Conservation (phyloP, 2,888 invertebrate species). For the Caenorhabditis uteleia region DNA sequence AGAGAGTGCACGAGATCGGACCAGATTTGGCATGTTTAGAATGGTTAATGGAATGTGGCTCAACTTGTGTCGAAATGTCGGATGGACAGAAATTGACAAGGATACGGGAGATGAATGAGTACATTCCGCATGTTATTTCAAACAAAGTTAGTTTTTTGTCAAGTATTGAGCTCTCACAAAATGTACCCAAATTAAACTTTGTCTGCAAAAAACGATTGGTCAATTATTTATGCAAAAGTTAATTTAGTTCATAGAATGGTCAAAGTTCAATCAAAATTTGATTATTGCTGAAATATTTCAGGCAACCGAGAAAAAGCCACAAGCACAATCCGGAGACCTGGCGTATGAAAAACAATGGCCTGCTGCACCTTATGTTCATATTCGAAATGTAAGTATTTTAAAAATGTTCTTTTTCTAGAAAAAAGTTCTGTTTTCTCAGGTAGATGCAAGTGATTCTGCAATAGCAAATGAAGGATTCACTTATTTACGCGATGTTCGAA, state of each 20-base stretch:
- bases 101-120: constrained; percentile 58
- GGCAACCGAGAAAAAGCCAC: not conserved
- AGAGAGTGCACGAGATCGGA: constrained; percentile 58
- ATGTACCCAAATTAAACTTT: no score
- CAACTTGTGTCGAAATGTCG: constrained; percentile 58
- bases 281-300: not conserved
- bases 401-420: constrained; percentile 3
- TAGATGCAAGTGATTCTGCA: constrained; percentile 66
- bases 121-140: constrained; percentile 32
- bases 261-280: no score
- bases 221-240: not conserved
- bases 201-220: not conserved
- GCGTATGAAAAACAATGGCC: constrained; percentile 46
- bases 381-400: constrained; percentile 39
- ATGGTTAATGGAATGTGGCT: constrained; percentile 67
- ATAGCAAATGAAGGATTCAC: constrained; percentile 64
- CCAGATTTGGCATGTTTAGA: constrained; percentile 67
- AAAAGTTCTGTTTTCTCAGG: constrained; percentile 15
- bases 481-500: constrained; percentile 57
- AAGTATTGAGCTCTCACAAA: no score
- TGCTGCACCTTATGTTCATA: constrained; percentile 49
- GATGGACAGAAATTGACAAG: constrained; percentile 54
- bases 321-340: constrained; percentile 30
- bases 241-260: not conserved
- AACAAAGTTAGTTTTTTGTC: not conserved